Percentiles rank a stretch among this genome's conserved stretches.
Evolutionary conservation across 2,888 invertebrate species (phyloP).

Genomic region (Netelia melanura): DNA sequence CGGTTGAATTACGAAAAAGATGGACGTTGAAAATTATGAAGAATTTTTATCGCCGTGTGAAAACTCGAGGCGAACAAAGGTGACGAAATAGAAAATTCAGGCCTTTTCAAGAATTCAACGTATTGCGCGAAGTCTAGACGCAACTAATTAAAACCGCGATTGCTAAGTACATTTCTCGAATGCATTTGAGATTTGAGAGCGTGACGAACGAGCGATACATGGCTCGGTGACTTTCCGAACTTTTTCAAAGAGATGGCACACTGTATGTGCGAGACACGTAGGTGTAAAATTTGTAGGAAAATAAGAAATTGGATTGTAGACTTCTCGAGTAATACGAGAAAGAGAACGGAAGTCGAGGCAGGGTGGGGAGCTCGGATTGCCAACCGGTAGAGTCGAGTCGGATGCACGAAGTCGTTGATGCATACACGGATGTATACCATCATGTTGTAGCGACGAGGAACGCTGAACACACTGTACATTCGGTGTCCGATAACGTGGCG

Average conservation of each 20-base stretch:
- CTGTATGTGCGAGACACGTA: background rate
- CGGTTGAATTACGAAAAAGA: conserved; percentile 24
- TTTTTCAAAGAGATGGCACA: background rate
- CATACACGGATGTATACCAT: conserved; percentile 37
- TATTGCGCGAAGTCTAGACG: background rate
- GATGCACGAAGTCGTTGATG: conserved; percentile 26
- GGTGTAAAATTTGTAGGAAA: conserved; percentile 11
- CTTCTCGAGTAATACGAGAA: conserved; percentile 36
- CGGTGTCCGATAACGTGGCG: conserved; percentile 69
- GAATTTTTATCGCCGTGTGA: conserved; percentile 7
- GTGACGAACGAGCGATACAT: conserved; percentile 34
- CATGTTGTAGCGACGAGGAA: conserved; percentile 45
- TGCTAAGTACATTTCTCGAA: conserved; percentile 35
- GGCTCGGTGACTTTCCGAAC: background rate
- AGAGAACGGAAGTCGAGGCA: conserved; percentile 60
- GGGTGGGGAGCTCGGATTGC: conserved; percentile 39
- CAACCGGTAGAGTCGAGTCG: conserved; percentile 24
- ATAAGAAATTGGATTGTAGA: conserved; percentile 5
- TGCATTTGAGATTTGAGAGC: conserved; percentile 57
- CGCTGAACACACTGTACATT: conserved; percentile 46
- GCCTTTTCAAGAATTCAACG: background rate
- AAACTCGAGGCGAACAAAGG: too few species aligned
- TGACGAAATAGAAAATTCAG: conserved; percentile 4
- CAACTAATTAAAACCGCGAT: conserved; percentile 17
- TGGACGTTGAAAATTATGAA: conserved; percentile 18